Base-by-base conservation (phyloP, 2,113 vertebrate species). In the Chascanopsetta lugubris region DNA sequence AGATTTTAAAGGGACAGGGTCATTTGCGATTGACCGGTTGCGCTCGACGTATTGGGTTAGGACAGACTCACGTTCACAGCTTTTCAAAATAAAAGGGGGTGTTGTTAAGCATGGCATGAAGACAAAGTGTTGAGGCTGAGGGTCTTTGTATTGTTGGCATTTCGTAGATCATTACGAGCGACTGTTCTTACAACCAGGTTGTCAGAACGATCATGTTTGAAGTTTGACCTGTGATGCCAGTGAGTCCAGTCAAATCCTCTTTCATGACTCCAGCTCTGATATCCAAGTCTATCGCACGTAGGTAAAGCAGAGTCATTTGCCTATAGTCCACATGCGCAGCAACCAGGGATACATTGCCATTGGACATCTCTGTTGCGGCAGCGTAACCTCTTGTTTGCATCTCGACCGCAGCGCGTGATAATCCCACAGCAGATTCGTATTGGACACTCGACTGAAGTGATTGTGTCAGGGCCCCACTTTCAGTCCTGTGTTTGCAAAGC, bases 301-400 rank as follows among this genome's bases (percentile, higher is more conserved):
- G 40, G 30, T 70, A 87, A 85, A 85, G 53, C 43, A 53, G 53
- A 24, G 5, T 60, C 18, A 84, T 88, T 88, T 84, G 75, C 57
- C 42, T 85, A 49, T 17, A n/a, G n/a, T 48, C 38, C 43, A 21
- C 20, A 26, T 51, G 43, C 34, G 43, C 53, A 58, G 1, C 20
- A 51, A 12, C 13, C 49, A 27, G 49, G 18, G 29, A 21, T 55
- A n/a, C 54, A 65, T 64, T 36, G 46, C 57, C 53, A 67, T 61
- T 53, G 0, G 22, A 17, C 38, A 4, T 17, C 2, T 20, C 43
- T 53, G 25, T 69, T 45, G 61, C 5, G 15, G 29, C 27, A 27
- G 15, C 24, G 30, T 53, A 57, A 61, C 66, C 56, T 51, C 11
- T 10, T 47, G 27, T 88, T 90, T 90, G 86, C 83, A 87, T 89